These are phyloP conservation scores for Pomatorhinus ruficollis DNA, from an alignment of 2,113 vertebrate species.

Conservation along the genomic window DNA sequence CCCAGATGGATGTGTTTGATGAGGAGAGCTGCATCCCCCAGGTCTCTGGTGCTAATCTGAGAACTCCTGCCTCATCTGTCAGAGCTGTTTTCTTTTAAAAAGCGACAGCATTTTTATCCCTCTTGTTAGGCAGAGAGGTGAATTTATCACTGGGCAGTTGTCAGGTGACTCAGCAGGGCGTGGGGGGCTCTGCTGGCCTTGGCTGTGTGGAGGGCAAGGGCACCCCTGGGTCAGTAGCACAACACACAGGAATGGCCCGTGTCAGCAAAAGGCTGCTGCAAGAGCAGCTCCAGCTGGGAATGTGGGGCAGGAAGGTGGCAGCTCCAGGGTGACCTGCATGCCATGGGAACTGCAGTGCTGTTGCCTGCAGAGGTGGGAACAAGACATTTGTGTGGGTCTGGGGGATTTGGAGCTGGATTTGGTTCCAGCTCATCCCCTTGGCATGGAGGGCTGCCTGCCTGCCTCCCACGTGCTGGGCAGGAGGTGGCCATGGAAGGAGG, in stretches of 20 bases:
- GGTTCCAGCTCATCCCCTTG: accelerated
- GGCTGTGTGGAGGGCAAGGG: not conserved
- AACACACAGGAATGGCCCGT: accelerated
- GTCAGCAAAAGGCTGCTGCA: accelerated
- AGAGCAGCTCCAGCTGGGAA: not conserved
- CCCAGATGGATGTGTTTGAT: no score
- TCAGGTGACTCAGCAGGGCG: not conserved
- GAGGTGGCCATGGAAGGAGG: not conserved
- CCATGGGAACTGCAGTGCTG: accelerated
- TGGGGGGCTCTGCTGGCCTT: not conserved
- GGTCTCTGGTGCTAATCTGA: not conserved
- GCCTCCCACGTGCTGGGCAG: not conserved
- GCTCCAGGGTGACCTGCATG: not conserved
- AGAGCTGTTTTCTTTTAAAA: not conserved
- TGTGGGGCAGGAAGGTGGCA: not conserved
- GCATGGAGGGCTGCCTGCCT: not conserved
- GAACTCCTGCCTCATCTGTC: not conserved
- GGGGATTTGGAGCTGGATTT: not conserved
- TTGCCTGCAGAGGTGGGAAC: accelerated
- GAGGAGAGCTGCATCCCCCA: not conserved
- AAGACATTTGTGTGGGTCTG: accelerated
- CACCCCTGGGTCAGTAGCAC: not conserved
- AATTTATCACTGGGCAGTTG: not conserved
- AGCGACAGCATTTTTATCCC: not conserved
- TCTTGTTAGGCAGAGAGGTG: not conserved